A percentile compares a stretch with the other conserved stretches of the same genome.
Conservation (phyloP, 2,113 vertebrate species). For the Paratilapia polleni region DNA sequence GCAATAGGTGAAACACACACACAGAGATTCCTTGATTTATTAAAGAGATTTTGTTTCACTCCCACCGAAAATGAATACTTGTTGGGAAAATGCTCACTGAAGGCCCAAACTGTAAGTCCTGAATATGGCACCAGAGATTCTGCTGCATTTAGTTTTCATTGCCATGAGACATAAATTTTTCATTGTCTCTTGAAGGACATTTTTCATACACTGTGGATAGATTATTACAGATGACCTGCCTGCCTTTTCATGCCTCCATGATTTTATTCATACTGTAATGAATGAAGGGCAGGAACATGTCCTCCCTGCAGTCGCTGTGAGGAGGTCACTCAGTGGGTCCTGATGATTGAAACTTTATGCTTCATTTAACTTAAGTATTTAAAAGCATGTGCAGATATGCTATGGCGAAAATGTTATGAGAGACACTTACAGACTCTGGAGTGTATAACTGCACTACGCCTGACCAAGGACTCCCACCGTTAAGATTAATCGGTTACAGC, state of each 20-base stretch:
- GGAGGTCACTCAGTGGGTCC: constrained; percentile 33
- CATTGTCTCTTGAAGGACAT: constrained; percentile 55
- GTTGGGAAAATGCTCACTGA: neutral
- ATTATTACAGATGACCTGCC: constrained; percentile 60
- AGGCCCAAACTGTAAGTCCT: neutral
- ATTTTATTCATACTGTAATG: constrained; percentile 55
- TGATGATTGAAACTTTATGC: constrained; percentile 41
- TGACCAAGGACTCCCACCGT: neutral
- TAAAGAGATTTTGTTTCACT: neutral
- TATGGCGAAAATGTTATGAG: constrained; percentile 31
- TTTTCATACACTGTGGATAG: constrained; percentile 11
- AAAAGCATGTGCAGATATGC: constrained; percentile 29
- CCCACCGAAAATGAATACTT: neutral
- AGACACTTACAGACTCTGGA: neutral
- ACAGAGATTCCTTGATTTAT: neutral
- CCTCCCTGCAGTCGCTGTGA: constrained; percentile 16
- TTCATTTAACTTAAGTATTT: constrained; percentile 51
- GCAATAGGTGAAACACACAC: neutral
- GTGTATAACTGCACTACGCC: neutral
- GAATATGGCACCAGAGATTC: neutral
- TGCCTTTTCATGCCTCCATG: constrained; percentile 57
- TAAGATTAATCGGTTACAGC: constrained; percentile 9
- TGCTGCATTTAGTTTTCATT: constrained; percentile 1
- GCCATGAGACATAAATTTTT: constrained; percentile 26
- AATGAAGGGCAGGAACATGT: constrained; percentile 48